Conservation (phyloP, 1,140 invertebrate species). For the Nasonia longicornis region DNA sequence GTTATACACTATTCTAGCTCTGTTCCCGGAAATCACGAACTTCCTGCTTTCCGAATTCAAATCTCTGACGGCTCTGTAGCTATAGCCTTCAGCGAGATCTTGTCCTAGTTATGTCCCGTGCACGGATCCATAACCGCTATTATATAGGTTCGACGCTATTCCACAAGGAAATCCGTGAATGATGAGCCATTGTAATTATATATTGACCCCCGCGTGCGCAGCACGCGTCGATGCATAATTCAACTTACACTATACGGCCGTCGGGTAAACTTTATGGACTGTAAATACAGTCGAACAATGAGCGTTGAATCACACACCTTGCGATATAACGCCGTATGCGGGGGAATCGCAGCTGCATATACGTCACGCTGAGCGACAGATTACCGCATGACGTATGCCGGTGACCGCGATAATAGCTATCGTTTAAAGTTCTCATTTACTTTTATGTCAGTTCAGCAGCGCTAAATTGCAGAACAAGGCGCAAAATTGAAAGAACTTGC, state of each 20-base stretch:
- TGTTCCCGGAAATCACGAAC: neutral
- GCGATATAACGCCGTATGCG: too few species aligned
- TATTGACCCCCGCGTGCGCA: neutral
- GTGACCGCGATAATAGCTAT: too few species aligned
- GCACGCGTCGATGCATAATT: neutral
- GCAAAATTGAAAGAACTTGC: constrained; percentile 32
- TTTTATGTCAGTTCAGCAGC: too few species aligned
- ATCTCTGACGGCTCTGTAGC: neutral
- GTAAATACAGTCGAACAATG: neutral
- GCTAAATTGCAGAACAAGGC: neutral
- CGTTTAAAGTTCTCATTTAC: too few species aligned
- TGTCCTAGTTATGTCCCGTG: neutral
- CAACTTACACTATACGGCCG: neutral
- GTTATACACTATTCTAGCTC: too few species aligned
- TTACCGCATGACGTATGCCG: too few species aligned
- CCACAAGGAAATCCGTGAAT: constrained; percentile 20
- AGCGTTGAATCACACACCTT: neutral
- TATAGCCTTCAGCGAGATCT: neutral
- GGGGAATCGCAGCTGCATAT: too few species aligned
- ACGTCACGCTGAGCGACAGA: too few species aligned
- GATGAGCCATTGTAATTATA: constrained; percentile 29
- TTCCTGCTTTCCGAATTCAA: neutral
- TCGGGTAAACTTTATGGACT: neutral
- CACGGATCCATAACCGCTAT: neutral
- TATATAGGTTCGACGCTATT: neutral